These are phyloP conservation scores for Furcula furcula DNA, from an alignment of 2,888 invertebrate species.

Conservation along the genomic window DNA sequence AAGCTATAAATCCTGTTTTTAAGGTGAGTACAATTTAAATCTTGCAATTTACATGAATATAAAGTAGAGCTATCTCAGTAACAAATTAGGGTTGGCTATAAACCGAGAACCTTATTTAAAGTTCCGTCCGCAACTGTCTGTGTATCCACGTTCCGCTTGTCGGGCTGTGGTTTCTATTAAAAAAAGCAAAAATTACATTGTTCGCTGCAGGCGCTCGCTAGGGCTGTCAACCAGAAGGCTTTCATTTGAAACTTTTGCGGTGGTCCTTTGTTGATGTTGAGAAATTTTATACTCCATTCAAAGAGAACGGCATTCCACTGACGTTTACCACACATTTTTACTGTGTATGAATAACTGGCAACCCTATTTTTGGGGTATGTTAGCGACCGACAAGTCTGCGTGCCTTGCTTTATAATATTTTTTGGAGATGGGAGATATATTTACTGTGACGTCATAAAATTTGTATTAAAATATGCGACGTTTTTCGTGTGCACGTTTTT, in stretches of 20 bases:
- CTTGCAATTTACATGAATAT: constrained; percentile 15
- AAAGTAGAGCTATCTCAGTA: constrained; percentile 19
- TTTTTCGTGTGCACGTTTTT: no score
- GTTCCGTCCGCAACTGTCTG: constrained; percentile 29
- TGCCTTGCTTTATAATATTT: constrained; percentile 16
- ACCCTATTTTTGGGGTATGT: constrained; percentile 28
- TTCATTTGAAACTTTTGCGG: constrained; percentile 43
- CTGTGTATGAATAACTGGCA: constrained; percentile 26
- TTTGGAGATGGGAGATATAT: constrained; percentile 4
- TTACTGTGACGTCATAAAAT: no score
- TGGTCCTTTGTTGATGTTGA: constrained; percentile 38
- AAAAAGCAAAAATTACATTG: constrained; percentile 50
- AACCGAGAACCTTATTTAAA: constrained; percentile 30
- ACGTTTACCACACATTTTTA: constrained; percentile 25
- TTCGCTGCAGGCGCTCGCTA: constrained; percentile 35
- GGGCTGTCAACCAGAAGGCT: constrained; percentile 43
- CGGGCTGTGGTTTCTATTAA: constrained; percentile 41
- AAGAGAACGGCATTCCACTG: constrained; percentile 19
- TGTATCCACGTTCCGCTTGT: constrained; percentile 38
- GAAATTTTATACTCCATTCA: constrained; percentile 44
- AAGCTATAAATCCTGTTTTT: no score
- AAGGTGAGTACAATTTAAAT: constrained; percentile 7
- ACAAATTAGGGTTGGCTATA: constrained; percentile 32
- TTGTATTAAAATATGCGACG: neutral
- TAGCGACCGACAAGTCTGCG: constrained; percentile 20